Evolutionary conservation across 2,888 invertebrate genomes (phyloP).

Genomic region (Mythimna loreyi): DNA sequence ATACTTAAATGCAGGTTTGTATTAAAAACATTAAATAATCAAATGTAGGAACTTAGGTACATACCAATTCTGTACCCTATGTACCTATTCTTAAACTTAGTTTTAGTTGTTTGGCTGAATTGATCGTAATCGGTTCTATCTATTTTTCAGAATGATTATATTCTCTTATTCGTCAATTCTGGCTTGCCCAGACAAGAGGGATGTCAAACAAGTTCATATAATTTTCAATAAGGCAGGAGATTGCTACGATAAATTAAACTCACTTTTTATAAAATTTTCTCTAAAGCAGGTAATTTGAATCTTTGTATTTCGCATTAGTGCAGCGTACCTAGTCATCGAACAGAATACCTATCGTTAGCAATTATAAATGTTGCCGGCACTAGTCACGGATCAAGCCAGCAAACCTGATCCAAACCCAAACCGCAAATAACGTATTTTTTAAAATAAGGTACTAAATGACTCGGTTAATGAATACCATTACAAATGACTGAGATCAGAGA

Average conservation of each 20-base stretch:
- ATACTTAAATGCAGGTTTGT: conserved; percentile 88
- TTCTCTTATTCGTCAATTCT: conserved; percentile 84
- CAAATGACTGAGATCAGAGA: too few species aligned
- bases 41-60: neutral
- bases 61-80: too few species aligned
- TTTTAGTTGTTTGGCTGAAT: neutral
- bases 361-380: too few species aligned
- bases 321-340: neutral
- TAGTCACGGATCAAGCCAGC: too few species aligned
- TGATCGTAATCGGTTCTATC: neutral
- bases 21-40: conserved; percentile 1
- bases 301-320: neutral
- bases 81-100: neutral
- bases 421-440: too few species aligned
- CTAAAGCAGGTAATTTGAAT: conserved; percentile 77
- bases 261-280: conserved; percentile 82
- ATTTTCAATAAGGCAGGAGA: conserved; percentile 81
- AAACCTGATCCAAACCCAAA: too few species aligned
- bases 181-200: conserved; percentile 83
- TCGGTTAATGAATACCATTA: too few species aligned
- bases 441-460: too few species aligned
- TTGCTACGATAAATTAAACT: conserved; percentile 81
- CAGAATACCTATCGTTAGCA: neutral
- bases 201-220: conserved; percentile 82
- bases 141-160: conserved; percentile 82